These are phyloP conservation scores for Poeciliopsis prolifica DNA, from an alignment of 2,113 vertebrate genomes.

Conservation along the genomic window DNA sequence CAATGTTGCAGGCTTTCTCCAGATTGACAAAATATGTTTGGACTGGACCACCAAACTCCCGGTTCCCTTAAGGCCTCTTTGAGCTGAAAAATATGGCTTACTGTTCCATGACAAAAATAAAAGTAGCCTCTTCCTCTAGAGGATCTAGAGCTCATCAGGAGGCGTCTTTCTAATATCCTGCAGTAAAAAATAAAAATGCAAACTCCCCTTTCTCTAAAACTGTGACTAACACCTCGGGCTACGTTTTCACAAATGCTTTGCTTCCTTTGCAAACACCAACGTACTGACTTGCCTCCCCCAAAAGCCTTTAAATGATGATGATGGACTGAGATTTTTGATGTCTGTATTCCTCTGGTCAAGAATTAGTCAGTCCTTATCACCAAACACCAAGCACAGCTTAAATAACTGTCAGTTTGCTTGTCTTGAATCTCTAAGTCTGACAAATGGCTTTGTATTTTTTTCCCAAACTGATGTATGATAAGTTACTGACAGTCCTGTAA, in stretches of 20 bases:
- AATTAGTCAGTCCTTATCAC: neutral
- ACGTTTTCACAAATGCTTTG: too few relatives aligned
- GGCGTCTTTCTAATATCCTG: neutral
- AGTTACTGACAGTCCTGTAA: too few relatives aligned
- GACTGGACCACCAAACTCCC: neutral
- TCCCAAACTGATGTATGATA: too few relatives aligned
- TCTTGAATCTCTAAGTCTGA: too few relatives aligned
- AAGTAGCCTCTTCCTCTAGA: too few relatives aligned
- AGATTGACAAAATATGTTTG: neutral
- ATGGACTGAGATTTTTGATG: neutral
- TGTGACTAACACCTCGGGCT: neutral
- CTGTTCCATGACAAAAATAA: neutral
- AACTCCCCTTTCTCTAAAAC: neutral
- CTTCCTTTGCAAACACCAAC: too few relatives aligned
- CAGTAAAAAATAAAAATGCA: neutral
- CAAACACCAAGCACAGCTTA: neutral
- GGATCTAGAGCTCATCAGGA: neutral
- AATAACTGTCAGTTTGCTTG: too few relatives aligned
- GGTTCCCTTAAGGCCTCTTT: neutral
- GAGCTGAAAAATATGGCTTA: neutral
- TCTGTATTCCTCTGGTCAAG: neutral
- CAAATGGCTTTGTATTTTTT: too few relatives aligned
- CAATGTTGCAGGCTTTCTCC: neutral
- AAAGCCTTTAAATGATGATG: neutral
- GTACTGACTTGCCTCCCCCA: neutral